These are phyloP conservation scores for Himalopsyche japonica DNA, from an alignment of 2,888 invertebrate species.

Conservation along the genomic window DNA sequence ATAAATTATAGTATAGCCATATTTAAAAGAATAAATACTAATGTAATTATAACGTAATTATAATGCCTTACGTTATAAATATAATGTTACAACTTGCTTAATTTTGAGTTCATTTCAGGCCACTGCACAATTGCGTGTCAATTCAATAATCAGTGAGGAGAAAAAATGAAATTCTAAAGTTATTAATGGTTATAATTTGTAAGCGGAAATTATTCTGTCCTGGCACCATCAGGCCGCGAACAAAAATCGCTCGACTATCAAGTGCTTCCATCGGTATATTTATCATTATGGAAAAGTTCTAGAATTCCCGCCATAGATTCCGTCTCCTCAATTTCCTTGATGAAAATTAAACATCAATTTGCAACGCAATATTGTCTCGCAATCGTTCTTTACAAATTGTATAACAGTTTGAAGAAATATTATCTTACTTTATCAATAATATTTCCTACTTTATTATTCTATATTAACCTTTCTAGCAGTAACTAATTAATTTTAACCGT, in stretches of 20 bases:
- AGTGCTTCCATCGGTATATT: background rate
- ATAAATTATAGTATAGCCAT: too few species aligned
- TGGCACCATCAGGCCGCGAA: background rate
- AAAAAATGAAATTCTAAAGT: slow-evolving; percentile 9
- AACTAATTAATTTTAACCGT: too few species aligned
- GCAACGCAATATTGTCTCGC: background rate
- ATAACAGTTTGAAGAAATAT: background rate
- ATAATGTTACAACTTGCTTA: background rate
- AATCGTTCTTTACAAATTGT: background rate
- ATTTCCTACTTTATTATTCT: too few species aligned
- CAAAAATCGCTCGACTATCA: background rate
- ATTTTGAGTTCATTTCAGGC: background rate
- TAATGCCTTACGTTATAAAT: background rate
- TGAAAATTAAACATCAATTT: background rate
- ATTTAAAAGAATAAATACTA: too few species aligned
- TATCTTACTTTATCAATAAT: too few species aligned
- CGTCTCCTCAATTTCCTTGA: background rate
- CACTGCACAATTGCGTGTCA: background rate
- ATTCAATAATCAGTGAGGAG: slow-evolving; percentile 2
- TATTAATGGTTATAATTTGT: slow-evolving; percentile 30
- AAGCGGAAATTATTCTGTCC: slow-evolving; percentile 22
- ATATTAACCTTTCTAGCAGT: too few species aligned
- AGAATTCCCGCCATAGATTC: background rate
- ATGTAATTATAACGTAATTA: too few species aligned
- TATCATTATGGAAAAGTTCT: background rate